A percentile compares a stretch with the other conserved stretches of the same genome.
phyloP scores from a whole-genome alignment of 1,140 invertebrate species.

The Phocides pigmalion region DNA sequence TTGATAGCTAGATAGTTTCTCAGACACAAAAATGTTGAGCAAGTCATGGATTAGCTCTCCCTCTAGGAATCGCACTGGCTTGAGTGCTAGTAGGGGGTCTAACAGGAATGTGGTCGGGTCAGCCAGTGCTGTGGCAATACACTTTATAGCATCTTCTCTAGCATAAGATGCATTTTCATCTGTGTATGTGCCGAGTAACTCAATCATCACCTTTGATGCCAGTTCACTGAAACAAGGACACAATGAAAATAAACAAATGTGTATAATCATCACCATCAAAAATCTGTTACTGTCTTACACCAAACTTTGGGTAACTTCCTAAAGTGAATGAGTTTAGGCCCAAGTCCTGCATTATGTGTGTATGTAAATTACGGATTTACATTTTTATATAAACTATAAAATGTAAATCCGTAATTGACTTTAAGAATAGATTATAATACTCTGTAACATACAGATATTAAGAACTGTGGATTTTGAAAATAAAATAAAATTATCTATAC shows the following conservation, averaged over 20 bases:
- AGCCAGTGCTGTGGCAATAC: constrained; percentile 96
- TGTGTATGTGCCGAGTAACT: constrained; percentile 97
- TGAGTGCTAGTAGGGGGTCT: constrained; percentile 95
- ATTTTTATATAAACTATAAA: too few species aligned
- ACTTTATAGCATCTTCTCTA: constrained; percentile 97
- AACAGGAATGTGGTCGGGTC: constrained; percentile 97
- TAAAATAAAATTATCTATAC: too few species aligned
- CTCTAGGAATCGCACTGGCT: constrained; percentile 98
- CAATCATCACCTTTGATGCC: constrained; percentile 98
- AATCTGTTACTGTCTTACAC: too few species aligned
- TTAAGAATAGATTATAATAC: too few species aligned
- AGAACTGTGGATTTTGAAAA: too few species aligned
- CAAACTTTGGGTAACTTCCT: too few species aligned
- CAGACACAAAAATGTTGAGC: constrained; percentile 97
- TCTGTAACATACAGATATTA: too few species aligned
- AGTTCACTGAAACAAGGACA: constrained; percentile 88
- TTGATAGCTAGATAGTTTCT: constrained; percentile 95
- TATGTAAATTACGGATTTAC: too few species aligned
- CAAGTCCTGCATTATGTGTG: too few species aligned
- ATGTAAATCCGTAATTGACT: too few species aligned
- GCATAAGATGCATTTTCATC: constrained; percentile 98
- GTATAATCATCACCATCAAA: too few species aligned
- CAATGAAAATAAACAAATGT: neutral
- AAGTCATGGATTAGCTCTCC: constrained; percentile 97
- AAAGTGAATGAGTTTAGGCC: too few species aligned